Evolutionary conservation across 2,888 invertebrate genomes (phyloP).

Genomic region (Hartigia nigra): DNA sequence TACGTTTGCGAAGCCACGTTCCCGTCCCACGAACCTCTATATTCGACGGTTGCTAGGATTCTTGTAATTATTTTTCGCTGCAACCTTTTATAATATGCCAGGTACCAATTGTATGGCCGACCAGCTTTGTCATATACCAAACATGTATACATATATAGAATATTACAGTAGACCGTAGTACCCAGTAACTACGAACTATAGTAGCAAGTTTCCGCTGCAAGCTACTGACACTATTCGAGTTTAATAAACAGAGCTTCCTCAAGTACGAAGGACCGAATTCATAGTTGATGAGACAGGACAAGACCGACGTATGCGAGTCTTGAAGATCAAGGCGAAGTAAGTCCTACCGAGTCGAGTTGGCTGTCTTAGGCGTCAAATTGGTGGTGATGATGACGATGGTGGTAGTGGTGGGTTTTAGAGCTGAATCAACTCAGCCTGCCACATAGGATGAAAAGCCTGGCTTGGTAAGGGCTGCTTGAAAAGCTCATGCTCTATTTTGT

Average conservation of each 20-base stretch:
- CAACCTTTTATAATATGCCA: neutral
- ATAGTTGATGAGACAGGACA: conserved; percentile 6
- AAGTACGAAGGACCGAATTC: neutral
- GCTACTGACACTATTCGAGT: conserved; percentile 5
- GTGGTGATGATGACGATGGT: neutral
- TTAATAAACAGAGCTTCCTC: conserved; percentile 9
- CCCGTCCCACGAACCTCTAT: neutral
- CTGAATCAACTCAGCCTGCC: neutral
- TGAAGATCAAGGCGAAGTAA: conserved; percentile 5
- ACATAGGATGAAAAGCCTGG: neutral
- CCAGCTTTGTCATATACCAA: neutral
- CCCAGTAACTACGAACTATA: neutral
- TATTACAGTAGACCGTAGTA: neutral
- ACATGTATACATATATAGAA: neutral
- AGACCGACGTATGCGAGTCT: neutral
- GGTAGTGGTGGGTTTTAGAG: neutral
- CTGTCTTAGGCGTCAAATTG: conserved; percentile 1
- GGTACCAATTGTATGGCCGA: neutral
- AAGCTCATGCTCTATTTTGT: neutral
- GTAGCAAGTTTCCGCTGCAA: neutral
- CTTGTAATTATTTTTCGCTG: neutral
- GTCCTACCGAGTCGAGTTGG: neutral
- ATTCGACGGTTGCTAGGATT: neutral
- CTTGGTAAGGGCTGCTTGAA: neutral
- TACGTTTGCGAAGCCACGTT: neutral